Percentiles rank a stretch among this genome's conserved stretches.
These are phyloP conservation scores for Muntiacus reevesi DNA, from an alignment of 2,113 vertebrate genomes.

Conservation along the genomic window DNA sequence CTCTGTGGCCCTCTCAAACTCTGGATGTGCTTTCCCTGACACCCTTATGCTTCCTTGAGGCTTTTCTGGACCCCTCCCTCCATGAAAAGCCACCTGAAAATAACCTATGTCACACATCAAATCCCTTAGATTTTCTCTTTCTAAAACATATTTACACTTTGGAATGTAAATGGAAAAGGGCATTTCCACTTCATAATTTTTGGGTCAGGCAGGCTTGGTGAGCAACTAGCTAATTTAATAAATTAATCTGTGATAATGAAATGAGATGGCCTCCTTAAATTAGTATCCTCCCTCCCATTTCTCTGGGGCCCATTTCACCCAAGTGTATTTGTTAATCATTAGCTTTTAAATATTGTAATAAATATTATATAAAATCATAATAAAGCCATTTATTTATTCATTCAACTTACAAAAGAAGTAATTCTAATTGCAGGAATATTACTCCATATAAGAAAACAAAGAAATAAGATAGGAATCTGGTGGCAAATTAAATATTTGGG, in stretches of 20 bases:
- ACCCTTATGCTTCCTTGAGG: background rate
- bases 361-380: background rate
- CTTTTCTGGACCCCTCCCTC: background rate
- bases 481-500: background rate
- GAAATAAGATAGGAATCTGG: background rate
- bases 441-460: background rate
- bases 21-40: background rate
- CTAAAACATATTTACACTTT: background rate
- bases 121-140: background rate
- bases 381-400: background rate
- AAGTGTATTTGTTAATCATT: background rate
- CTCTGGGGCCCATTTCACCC: background rate
- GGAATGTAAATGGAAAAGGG: background rate
- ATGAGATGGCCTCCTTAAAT: background rate
- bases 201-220: background rate
- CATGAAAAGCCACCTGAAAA: background rate
- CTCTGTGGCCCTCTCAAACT: background rate
- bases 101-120: too few relatives aligned
- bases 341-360: background rate
- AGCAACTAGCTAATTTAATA: background rate
- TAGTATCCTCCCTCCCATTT: background rate
- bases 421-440: background rate
- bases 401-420: background rate
- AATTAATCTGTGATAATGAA: background rate
- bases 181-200: background rate